Conservation (phyloP, 2,888 invertebrate species). For the Tetropium fuscum region DNA sequence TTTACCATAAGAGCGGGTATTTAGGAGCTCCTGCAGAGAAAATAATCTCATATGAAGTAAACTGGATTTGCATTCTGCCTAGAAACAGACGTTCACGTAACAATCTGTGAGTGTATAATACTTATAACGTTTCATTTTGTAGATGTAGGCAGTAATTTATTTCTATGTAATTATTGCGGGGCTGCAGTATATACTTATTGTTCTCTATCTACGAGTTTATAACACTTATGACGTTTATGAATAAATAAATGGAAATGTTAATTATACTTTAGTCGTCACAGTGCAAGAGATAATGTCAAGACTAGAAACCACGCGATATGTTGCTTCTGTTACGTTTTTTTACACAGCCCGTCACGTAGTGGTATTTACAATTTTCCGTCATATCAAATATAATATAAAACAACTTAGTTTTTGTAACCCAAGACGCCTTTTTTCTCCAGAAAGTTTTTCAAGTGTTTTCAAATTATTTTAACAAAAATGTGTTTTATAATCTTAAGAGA, state of each 20-base stretch:
- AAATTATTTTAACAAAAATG: too few species aligned
- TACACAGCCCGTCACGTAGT: too few species aligned
- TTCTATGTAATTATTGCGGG: slow-evolving; percentile 6
- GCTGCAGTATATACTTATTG: neutral
- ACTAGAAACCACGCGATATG: slow-evolving; percentile 2
- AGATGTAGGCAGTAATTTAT: slow-evolving; percentile 10
- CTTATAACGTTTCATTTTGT: slow-evolving; percentile 12
- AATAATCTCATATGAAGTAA: slow-evolving; percentile 44
- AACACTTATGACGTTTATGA: slow-evolving; percentile 7
- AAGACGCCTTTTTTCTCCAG: too few species aligned
- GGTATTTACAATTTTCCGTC: too few species aligned
- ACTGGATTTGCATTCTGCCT: slow-evolving; percentile 11
- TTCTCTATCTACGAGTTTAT: neutral
- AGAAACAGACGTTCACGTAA: neutral
- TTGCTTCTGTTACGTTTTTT: too few species aligned
- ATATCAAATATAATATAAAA: too few species aligned
- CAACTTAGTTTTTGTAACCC: too few species aligned
- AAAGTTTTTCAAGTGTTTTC: too few species aligned
- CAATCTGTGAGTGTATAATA: slow-evolving; percentile 10
- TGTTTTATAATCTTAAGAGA: too few species aligned
- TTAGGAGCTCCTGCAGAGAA: slow-evolving; percentile 49
- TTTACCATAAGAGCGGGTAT: slow-evolving; percentile 58
- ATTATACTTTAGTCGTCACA: slow-evolving; percentile 13
- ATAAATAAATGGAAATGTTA: slow-evolving; percentile 8
- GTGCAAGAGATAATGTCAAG: neutral